A percentile compares a stretch with the other conserved stretches of the same genome.
Evolutionary conservation across 1,140 invertebrate species (phyloP).

Genomic region (Leptopilina boulardi): DNA sequence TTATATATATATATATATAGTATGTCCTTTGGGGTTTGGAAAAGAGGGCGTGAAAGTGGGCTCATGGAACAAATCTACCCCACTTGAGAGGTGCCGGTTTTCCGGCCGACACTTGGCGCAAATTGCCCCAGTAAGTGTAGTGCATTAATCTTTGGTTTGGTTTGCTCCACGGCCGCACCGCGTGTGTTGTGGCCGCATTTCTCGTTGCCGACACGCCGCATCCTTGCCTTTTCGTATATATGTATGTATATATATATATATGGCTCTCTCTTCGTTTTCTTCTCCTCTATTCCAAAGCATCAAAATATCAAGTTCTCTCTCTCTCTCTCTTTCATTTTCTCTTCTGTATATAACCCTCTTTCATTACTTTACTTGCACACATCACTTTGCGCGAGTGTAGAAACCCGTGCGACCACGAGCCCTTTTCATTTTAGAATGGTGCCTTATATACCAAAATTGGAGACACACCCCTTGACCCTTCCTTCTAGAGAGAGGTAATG

Average conservation of each 20-base stretch:
- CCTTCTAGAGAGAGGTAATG: slow-evolving; percentile 50
- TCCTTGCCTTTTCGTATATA: slow-evolving; percentile 54
- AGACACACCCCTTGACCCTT: slow-evolving; percentile 43
- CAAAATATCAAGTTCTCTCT: neutral
- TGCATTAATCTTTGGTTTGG: slow-evolving; percentile 77
- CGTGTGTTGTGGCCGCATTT: slow-evolving; percentile 60
- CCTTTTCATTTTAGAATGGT: slow-evolving; percentile 31
- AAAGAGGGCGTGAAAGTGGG: slow-evolving; percentile 37
- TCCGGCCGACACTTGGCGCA: slow-evolving; percentile 70
- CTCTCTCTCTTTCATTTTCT: neutral
- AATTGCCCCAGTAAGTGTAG: slow-evolving; percentile 75
- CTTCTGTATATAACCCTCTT: neutral
- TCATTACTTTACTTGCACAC: neutral
- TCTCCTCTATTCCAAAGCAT: slow-evolving; percentile 42
- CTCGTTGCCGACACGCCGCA: slow-evolving; percentile 60
- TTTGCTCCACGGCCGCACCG: slow-evolving; percentile 58
- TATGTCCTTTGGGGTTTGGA: slow-evolving; percentile 47
- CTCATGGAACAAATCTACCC: slow-evolving; percentile 53
- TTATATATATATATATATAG: slow-evolving; percentile 44
- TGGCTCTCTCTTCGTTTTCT: slow-evolving; percentile 34
- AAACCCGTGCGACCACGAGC: slow-evolving; percentile 16
- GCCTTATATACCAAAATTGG: slow-evolving; percentile 10
- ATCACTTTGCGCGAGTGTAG: neutral
- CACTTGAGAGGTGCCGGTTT: slow-evolving; percentile 51
- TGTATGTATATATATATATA: slow-evolving; percentile 20